Evolutionary conservation across 2,888 invertebrate species (phyloP), one percentile per base, ranked within the genome.

Genomic region (Cyaniris semiargus): DNA sequence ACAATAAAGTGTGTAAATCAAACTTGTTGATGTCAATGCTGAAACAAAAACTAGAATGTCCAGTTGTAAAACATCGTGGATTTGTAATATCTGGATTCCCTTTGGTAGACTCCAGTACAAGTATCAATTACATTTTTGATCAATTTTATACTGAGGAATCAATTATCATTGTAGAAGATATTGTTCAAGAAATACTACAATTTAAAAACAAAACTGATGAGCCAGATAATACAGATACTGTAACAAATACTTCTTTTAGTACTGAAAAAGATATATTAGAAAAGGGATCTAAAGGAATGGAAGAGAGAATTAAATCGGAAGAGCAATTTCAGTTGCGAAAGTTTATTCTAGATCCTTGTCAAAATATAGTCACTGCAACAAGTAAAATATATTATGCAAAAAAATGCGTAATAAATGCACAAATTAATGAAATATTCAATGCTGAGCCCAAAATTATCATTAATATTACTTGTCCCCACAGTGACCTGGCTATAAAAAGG

Each of bases 81-180:
- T 96, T 95, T 90, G 93, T 96, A 3, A 86, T 96, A 80, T 95
- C 95, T 78, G 96, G 96, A 8, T 88, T 96, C 79, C 96, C 96
- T 27, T 85, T 96, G 58, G 90, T 96, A n/a, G 91, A 94, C 3
- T 92, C 94, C 75, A 83, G 76, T 77, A 85, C 82, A 80, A 83
- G 81, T 71, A 78, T 84, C 48, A 80, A 84, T 79, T 86, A 83
- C 81, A 82, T 87, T 44, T 80, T 85, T 53, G 80, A 84, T 76
- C 81, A 82, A 70, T 82, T 91, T 74, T 76, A 85, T 83, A 83
- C 87, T 27, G 94, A 94, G 86, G 91, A 90, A 80, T 85, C 90
- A 53, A 27, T 88, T 72, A 38, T 80, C 44, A 79, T 83, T 77
- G 80, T 86, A 53, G 83, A 88, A 78, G 86, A 87, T 66, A 78